phyloP scores from a whole-genome alignment of 2,113 vertebrate genomes.

The Hippocampus mohnikei region DNA sequence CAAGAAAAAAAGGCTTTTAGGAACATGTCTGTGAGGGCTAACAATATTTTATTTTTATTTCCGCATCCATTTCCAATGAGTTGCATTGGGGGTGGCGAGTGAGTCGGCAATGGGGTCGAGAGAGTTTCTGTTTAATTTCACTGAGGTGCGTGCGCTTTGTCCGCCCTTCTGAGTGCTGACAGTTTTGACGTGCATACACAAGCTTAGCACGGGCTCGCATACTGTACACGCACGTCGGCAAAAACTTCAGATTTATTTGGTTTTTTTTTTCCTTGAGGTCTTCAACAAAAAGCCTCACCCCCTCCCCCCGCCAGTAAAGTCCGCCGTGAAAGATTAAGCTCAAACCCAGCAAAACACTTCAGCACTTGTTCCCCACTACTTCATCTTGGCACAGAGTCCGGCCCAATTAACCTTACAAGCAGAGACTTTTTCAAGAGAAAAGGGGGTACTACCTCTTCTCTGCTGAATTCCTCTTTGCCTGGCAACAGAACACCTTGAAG shows the following conservation, averaged over 20 bases:
- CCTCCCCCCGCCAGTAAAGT: constrained; percentile 43
- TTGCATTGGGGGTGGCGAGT: constrained; percentile 29
- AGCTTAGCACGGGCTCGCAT: constrained; percentile 37
- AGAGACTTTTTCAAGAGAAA: constrained; percentile 40
- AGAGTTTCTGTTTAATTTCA: constrained; percentile 71
- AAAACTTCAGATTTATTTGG: neutral
- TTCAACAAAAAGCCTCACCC: constrained; percentile 42
- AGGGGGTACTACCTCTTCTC: constrained; percentile 38
- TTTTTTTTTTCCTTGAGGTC: constrained; percentile 11
- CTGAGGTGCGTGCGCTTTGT: constrained; percentile 56
- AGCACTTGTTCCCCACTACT: constrained; percentile 45
- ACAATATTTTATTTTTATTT: neutral
- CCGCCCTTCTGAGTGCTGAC: constrained; percentile 51
- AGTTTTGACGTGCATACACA: constrained; percentile 72
- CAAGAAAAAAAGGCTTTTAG: neutral
- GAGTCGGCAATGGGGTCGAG: constrained; percentile 46
- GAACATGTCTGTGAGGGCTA: neutral
- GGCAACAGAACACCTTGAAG: constrained; percentile 56
- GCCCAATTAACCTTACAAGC: constrained; percentile 66
- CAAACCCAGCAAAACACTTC: constrained; percentile 53
- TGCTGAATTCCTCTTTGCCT: constrained; percentile 44
- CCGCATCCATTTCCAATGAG: neutral
- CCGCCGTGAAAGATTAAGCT: constrained; percentile 60
- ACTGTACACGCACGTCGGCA: constrained; percentile 2
- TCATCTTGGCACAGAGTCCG: constrained; percentile 52